phyloP scores from a whole-genome alignment of 2,113 vertebrate genomes.

The Tinamus guttatus region DNA sequence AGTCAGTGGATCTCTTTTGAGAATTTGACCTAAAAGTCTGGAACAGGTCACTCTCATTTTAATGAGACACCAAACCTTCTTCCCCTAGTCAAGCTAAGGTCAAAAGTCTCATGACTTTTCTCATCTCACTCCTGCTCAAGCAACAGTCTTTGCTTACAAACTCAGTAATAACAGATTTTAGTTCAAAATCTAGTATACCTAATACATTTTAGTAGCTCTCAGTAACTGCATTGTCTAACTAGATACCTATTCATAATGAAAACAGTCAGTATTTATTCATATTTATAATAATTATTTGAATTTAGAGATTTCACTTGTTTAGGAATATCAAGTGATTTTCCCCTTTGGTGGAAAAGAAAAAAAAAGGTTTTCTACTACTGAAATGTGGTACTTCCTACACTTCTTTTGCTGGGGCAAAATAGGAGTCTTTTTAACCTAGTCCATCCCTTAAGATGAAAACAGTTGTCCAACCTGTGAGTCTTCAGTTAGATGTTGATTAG shows the following conservation, averaged over 20 bases:
- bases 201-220: background rate
- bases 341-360: background rate
- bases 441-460: background rate
- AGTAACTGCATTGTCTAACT: background rate
- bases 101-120: background rate
- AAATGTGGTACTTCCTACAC: accelerated
- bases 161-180: background rate
- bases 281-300: background rate
- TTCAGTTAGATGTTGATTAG: background rate
- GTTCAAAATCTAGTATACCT: background rate
- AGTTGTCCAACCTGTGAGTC: background rate
- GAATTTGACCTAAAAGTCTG: background rate
- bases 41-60: background rate
- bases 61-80: background rate
- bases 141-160: background rate
- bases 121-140: background rate
- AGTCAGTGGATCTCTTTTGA: background rate
- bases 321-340: background rate
- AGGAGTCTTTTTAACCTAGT: background rate
- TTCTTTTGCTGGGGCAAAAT: background rate
- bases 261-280: conserved; percentile 13
- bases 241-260: background rate
- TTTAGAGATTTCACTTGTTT: background rate
- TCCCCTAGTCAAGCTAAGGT: background rate
- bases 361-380: background rate